Evolutionary conservation across 2,888 invertebrate species (phyloP).

Genomic region (Lacanobia oleracea): DNA sequence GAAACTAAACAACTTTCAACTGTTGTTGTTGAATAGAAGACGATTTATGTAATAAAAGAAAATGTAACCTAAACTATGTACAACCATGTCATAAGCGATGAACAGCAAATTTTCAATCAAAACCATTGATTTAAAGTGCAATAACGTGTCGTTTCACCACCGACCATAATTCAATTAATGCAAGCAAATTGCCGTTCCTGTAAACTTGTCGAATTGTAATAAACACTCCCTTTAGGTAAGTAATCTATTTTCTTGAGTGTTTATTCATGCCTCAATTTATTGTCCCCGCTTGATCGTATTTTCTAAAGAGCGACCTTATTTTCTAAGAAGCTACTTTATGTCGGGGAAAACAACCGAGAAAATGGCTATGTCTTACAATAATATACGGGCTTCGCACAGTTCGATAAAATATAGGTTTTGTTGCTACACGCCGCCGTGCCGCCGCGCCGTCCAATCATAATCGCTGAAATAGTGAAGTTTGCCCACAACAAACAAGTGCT

Average conservation of each 20-base stretch:
- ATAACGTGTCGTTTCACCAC: background rate
- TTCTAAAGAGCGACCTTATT: slow-evolving; percentile 78
- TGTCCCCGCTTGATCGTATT: slow-evolving; percentile 79
- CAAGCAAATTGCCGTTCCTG: background rate
- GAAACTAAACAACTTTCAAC: slow-evolving; percentile 9
- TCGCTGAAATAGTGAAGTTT: slow-evolving; percentile 49
- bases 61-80: background rate
- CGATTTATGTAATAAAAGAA: slow-evolving; percentile 5
- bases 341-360: slow-evolving; percentile 72
- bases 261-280: slow-evolving; percentile 81
- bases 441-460: slow-evolving; percentile 52
- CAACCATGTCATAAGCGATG: background rate
- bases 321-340: slow-evolving; percentile 77
- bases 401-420: slow-evolving; percentile 66
- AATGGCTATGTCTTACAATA: slow-evolving; percentile 73
- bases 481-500: slow-evolving; percentile 49
- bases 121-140: background rate
- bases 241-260: slow-evolving; percentile 78
- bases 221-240: slow-evolving; percentile 60
- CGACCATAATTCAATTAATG: background rate
- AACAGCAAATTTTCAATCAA: background rate
- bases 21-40: background rate
- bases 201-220: slow-evolving; percentile 37
- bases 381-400: slow-evolving; percentile 69
- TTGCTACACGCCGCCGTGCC: slow-evolving; percentile 39